A percentile compares a stretch with the other conserved stretches of the same genome.
Evolutionary conservation across 2,113 vertebrate species (phyloP).

Genomic region (Chascanopsetta lugubris): DNA sequence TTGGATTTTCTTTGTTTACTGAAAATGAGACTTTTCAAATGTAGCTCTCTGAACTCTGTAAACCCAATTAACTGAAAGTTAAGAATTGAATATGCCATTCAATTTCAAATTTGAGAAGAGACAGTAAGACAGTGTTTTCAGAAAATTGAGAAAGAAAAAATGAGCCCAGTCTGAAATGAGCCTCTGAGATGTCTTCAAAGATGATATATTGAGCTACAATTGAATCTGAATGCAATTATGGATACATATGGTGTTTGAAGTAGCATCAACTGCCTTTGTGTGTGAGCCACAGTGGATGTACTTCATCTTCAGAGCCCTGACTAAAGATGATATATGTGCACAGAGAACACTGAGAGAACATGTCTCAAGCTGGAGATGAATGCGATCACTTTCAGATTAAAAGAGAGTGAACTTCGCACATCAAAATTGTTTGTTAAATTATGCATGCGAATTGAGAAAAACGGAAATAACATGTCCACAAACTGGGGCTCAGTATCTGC

Average conservation of each 20-base stretch:
- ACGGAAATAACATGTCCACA: background rate
- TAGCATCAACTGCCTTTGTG: background rate
- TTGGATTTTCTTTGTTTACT: background rate
- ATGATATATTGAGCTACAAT: constrained; percentile 53
- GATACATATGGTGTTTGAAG: constrained; percentile 25
- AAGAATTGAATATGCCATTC: background rate
- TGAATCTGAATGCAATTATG: constrained; percentile 47
- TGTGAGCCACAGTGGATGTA: constrained; percentile 17
- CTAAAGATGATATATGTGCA: constrained; percentile 2
- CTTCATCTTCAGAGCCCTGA: constrained; percentile 12
- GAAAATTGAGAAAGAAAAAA: background rate
- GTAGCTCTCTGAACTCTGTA: background rate
- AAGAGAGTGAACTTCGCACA: constrained; percentile 1
- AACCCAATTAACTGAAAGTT: constrained; percentile 1
- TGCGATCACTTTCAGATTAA: constrained; percentile 40
- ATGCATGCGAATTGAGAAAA: background rate
- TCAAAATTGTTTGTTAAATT: background rate
- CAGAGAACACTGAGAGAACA: background rate
- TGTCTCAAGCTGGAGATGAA: constrained; percentile 18
- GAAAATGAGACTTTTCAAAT: background rate
- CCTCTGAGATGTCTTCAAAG: background rate
- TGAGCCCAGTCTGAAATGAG: background rate
- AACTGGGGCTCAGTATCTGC: too few relatives aligned
- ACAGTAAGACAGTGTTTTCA: constrained; percentile 10
- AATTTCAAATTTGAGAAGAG: background rate